A percentile compares a stretch with the other conserved stretches of the same genome.
These are phyloP conservation scores for Mycalesis mineus DNA, from an alignment of 2,888 invertebrate species.

Conservation along the genomic window DNA sequence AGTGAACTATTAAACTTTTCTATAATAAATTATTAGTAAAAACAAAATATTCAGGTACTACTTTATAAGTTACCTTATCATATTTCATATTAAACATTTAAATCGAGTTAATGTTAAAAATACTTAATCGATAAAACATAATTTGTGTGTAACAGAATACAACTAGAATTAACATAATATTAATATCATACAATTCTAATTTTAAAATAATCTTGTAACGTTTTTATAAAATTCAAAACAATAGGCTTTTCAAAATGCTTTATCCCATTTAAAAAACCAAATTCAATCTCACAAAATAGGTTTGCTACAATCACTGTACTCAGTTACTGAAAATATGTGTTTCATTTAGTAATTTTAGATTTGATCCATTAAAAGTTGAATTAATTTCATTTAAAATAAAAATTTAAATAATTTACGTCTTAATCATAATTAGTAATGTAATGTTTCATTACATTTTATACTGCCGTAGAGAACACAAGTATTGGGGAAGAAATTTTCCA, in stretches of 20 bases:
- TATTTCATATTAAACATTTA: slow-evolving; percentile 27
- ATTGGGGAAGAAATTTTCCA: no score
- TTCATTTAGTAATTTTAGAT: no score
- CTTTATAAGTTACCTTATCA: slow-evolving; percentile 34
- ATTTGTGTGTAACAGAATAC: slow-evolving; percentile 29
- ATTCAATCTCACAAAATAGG: no score
- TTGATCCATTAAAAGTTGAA: no score
- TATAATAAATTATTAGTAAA: slow-evolving; percentile 24
- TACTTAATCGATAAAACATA: slow-evolving; percentile 27
- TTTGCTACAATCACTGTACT: no score
- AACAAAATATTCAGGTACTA: slow-evolving; percentile 37
- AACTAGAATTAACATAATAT: slow-evolving; percentile 26
- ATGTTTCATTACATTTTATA: no score
- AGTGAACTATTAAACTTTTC: slow-evolving; percentile 21
- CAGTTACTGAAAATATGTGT: no score
- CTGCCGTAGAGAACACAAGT: no score
- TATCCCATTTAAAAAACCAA: no score
- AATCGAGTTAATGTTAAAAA: slow-evolving; percentile 23
- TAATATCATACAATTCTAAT: slow-evolving; percentile 16
- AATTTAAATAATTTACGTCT: no score
- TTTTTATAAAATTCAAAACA: neutral
- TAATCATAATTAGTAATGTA: no score
- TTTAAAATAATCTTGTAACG: neutral
- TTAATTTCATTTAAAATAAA: no score
- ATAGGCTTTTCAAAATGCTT: neutral